phyloP scores from a whole-genome alignment of 1,140 invertebrate genomes.

The Ips nitidus region DNA sequence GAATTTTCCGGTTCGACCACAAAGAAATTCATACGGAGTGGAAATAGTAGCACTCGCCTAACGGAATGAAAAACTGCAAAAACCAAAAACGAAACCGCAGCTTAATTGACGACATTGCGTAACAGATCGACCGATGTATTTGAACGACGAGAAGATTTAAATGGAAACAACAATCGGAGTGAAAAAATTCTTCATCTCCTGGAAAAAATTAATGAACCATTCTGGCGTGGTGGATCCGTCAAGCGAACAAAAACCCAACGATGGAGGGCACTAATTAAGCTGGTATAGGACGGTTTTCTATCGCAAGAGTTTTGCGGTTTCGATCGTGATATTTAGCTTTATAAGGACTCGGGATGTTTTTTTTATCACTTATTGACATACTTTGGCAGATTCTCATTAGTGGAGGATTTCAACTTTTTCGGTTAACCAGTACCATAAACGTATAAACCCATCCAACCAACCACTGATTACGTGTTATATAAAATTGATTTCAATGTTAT shows the following conservation, averaged over 20 bases:
- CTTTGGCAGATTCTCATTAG: not conserved
- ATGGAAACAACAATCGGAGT: constrained; percentile 3
- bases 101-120: constrained; percentile 20
- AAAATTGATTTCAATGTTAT: constrained; percentile 3
- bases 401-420: too few species aligned
- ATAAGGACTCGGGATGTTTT: not conserved
- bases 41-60: not conserved
- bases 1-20: too few species aligned
- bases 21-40: too few species aligned
- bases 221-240: constrained; percentile 16
- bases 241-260: constrained; percentile 10
- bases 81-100: constrained; percentile 13
- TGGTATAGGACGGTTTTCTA: constrained; percentile 13
- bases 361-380: not conserved
- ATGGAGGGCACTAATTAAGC: constrained; percentile 13
- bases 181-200: constrained; percentile 15
- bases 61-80: constrained; percentile 7
- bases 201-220: constrained; percentile 21
- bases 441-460: not conserved
- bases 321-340: constrained; percentile 4
- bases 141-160: constrained; percentile 5
- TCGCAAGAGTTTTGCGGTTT: constrained; percentile 7
- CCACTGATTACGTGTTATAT: constrained; percentile 3
- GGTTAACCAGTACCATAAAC: too few species aligned
- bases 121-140: constrained; percentile 9